Evolutionary conservation across 2,888 invertebrate species (phyloP), one percentile per base, ranked within the genome.

Genomic region (Ephialtes manifestator): DNA sequence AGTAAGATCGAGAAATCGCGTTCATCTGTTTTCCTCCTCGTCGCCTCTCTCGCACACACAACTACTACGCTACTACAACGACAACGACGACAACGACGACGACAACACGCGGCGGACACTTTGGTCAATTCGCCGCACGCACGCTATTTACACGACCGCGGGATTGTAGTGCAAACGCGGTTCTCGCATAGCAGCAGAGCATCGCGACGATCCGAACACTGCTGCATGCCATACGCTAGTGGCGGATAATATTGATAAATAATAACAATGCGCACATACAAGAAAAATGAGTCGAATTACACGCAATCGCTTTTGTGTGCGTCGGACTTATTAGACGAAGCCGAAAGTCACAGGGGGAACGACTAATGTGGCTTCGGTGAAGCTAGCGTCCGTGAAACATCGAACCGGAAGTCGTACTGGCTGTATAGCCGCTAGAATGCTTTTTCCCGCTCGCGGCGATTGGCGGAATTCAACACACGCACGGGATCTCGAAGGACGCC

Each of bases 21-120:
- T 63, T 68, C 68, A 68, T 85, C 82, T 85, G 76, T 85, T 82
- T 83, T 84, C 77, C 77, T 70, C 74, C 43, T 39, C 46, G 65
- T 51, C 35, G n/a, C 60, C 67, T 55, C 24, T 35, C 71, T 28
- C 82, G 48, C 46, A 28, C 63, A 15, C 60, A 39, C 13, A 43
- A 24, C 20, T 20, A 43, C 13, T 31, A 28, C 60, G 8, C 60
- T 7, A 28, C 55, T 28, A 31, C 31, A 5, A 31, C 31, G 31
- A 5, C 35, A 10, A 10, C 39, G 39, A 39, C 39, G 39, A 39
- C 35, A 8, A 39, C 65, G 39, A 15, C 65, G 20, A 68, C 63
- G 63, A 75, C 60, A 60, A 71, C 79, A 70, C 60, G 58, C 70
- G 70, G 58, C 35, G 39, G 43, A 20, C 60, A 71, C 70, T 67